phyloP scores from a whole-genome alignment of 2,113 vertebrate species.

The Carassius auratus region DNA sequence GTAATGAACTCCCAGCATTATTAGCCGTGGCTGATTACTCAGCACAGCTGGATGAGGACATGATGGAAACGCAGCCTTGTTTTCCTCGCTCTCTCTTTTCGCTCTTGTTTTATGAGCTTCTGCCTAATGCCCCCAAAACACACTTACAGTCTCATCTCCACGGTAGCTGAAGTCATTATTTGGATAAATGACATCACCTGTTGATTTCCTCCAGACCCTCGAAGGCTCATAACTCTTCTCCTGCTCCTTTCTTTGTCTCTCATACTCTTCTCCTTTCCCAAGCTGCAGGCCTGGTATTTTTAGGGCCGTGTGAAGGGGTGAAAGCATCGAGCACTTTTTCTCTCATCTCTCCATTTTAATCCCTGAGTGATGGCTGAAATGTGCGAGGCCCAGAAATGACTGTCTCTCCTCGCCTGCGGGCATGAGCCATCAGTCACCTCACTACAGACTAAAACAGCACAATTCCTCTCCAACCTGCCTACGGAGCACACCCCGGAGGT shows the following conservation, averaged over 20 bases:
- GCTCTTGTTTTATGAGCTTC: conserved; percentile 31
- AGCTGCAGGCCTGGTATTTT: conserved; percentile 46
- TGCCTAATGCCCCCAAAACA: conserved; percentile 50
- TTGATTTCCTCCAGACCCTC: conserved; percentile 58
- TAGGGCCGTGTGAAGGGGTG: conserved; percentile 24
- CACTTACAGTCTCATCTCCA: conserved; percentile 41
- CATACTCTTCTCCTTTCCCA: conserved; percentile 27
- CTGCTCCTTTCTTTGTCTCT: conserved; percentile 27
- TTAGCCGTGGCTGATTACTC: conserved; percentile 35
- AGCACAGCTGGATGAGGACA: conserved; percentile 43
- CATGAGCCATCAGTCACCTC: conserved; percentile 61
- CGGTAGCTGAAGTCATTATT: conserved; percentile 54
- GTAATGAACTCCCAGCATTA: conserved; percentile 40
- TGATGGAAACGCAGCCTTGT: conserved; percentile 57
- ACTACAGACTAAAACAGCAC: conserved; percentile 51
- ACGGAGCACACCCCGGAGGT: conserved; percentile 24
- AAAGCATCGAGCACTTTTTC: conserved; percentile 34
- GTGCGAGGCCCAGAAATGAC: conserved; percentile 55
- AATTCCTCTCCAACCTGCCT: conserved; percentile 51
- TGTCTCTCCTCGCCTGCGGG: conserved; percentile 55
- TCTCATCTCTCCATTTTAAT: conserved; percentile 61
- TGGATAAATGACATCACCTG: conserved; percentile 68
- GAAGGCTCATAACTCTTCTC: conserved; percentile 50
- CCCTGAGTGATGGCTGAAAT: conserved; percentile 55
- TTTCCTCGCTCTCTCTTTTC: conserved; percentile 13